phyloP scores from a whole-genome alignment of 2,888 invertebrate genomes.

The Alloscopus bannaensis region DNA sequence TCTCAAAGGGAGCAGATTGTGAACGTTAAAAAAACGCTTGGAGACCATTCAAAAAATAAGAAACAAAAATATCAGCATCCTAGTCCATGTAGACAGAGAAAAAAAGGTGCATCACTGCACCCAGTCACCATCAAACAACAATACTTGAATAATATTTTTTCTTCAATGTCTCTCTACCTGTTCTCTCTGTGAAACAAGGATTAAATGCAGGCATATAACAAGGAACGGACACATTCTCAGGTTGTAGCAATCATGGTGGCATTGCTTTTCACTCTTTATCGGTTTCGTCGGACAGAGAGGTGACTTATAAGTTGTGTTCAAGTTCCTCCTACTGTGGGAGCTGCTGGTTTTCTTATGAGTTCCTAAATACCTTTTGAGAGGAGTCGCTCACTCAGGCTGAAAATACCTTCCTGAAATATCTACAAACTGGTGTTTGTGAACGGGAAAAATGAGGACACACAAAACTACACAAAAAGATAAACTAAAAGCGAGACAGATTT shows the following conservation, averaged over 20 bases:
- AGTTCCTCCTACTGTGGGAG: conserved; percentile 40
- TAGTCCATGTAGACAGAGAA: neutral
- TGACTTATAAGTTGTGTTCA: conserved; percentile 29
- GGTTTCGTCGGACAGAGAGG: conserved; percentile 30
- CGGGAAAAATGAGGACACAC: too few species aligned
- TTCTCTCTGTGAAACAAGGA: too few species aligned
- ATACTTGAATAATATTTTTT: conserved; percentile 28
- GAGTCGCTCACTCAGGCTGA: too few species aligned
- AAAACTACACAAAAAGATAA: too few species aligned
- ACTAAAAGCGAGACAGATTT: too few species aligned
- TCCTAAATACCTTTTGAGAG: too few species aligned
- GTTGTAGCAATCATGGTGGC: conserved; percentile 41
- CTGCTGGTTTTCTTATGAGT: conserved; percentile 44
- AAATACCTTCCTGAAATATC: too few species aligned
- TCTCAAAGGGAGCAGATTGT: neutral
- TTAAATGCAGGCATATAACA: too few species aligned
- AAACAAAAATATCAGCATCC: neutral
- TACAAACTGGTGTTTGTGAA: too few species aligned
- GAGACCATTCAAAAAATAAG: conserved; percentile 27
- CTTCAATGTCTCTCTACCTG: neutral
- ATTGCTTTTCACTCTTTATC: conserved; percentile 36
- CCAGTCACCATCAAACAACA: neutral
- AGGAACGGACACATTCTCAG: neutral
- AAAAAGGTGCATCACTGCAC: conserved; percentile 13
- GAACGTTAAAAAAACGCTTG: neutral